Base-by-base conservation (phyloP, 2,797 vertebrate genomes). In the Lithobates pipiens region DNA sequence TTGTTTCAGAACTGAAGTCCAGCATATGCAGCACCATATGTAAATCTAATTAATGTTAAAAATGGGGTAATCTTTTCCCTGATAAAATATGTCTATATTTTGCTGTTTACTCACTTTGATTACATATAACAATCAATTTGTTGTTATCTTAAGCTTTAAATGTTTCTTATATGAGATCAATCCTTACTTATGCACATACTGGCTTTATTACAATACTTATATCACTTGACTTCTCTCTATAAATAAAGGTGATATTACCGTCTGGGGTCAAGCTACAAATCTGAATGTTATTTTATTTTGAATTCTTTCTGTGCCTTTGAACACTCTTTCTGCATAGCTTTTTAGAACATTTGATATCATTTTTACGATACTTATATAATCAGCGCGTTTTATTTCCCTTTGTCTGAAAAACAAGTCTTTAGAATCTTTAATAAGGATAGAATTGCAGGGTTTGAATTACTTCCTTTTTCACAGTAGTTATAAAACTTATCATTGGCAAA, bases 401-500 rank as follows among this genome's bases (percentile, higher is more conserved):
- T 81, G 50, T 61, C 34, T 61, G 4, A 34, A 34, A 71, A 46
- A 69, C 72, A 10, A 34, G 36, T 18, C 75, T 86, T 77, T 82
- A 74, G 36, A 72, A 78, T 34, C 36, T 54, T 63, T 77, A 54
- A 77, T 82, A 77, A 77, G 27, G 25, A 25, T 27, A 67, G 25
- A 67, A 67, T 69, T 29, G 23, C 23, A 73, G 36, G 74, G 34
- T 78, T 77, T 8, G 21, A 72, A 77, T 21, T 42, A 83, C 85
- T 87, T 87, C 85, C 80, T 77, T 83, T 76, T 83, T 77, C 72
- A 39, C 8, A 21, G 25, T 57, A 83, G 57, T 70, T 83, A 63
- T 86, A 78, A 82, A 77, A 77, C 72, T 69, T 85, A 83, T 78
- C 69, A 73, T n/a, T 44, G 46, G 46, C 27, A 73, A 77, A 77